Percentiles rank a stretch among this genome's conserved stretches.
Conservation (phyloP, 2,113 vertebrate species). For the Salvelinus sp. region DNA sequence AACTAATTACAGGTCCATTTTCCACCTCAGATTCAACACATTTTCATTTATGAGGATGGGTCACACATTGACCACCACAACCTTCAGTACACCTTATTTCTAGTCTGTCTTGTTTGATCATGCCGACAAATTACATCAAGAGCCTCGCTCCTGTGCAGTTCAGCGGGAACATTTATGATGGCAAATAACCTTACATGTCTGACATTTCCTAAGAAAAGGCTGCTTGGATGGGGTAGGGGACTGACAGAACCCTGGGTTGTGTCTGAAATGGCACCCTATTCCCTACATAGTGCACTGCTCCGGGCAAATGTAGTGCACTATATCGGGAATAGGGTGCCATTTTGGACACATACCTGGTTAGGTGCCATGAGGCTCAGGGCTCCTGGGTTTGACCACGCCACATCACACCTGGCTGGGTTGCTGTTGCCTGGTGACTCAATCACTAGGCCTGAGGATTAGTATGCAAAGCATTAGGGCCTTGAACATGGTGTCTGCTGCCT, state of each 20-base stretch:
- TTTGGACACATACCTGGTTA: not conserved
- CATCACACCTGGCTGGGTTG: constrained; percentile 31
- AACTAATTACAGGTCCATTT: not conserved
- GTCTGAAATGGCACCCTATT: too few species aligned
- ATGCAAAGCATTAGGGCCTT: constrained; percentile 64
- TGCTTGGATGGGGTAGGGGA: not conserved
- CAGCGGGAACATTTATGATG: constrained; percentile 4
- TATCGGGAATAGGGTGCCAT: too few species aligned
- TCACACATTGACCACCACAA: not conserved
- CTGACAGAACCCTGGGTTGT: not conserved
- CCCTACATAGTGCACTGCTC: too few species aligned
- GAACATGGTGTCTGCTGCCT: constrained; percentile 56
- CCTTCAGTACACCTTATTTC: constrained; percentile 15
- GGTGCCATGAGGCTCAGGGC: constrained; percentile 10
- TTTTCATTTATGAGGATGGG: not conserved
- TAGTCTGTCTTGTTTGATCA: constrained; percentile 32
- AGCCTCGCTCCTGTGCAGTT: constrained; percentile 16
- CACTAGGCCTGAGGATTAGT: constrained; percentile 54
- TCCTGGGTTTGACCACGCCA: constrained; percentile 34
- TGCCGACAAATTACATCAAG: constrained; percentile 33
- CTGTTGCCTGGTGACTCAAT: constrained; percentile 45
- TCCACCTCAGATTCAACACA: not conserved
- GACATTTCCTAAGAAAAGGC: not conserved
- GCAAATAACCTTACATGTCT: not conserved
- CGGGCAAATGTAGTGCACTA: too few species aligned